phyloP scores from a whole-genome alignment of 2,888 invertebrate genomes.

The Melipona beecheii region DNA sequence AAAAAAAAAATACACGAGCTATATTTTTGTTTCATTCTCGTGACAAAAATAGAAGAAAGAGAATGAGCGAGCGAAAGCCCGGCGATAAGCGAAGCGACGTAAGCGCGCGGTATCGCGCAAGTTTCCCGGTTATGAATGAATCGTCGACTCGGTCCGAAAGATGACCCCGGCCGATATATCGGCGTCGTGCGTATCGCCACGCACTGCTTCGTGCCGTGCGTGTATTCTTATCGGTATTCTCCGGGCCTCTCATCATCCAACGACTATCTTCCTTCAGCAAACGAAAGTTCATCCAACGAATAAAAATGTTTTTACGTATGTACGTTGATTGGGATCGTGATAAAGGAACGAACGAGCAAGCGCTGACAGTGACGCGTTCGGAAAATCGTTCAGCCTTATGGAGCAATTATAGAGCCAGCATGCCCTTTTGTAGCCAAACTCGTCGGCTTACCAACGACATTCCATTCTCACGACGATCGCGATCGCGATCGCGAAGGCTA shows the following conservation, averaged over 20 bases:
- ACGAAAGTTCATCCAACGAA: neutral
- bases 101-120: slow-evolving; percentile 51
- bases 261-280: slow-evolving; percentile 17
- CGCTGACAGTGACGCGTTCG: slow-evolving; percentile 51
- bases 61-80: neutral
- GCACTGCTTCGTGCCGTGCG: slow-evolving; percentile 44
- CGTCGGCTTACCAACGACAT: slow-evolving; percentile 70
- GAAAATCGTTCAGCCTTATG: slow-evolving; percentile 67
- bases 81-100: slow-evolving; percentile 46
- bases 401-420: slow-evolving; percentile 63
- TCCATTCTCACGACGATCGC: slow-evolving; percentile 72
- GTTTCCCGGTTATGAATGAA: slow-evolving; percentile 65
- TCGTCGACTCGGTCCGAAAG: slow-evolving; percentile 51
- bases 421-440: slow-evolving; percentile 71
- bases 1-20: too few species aligned
- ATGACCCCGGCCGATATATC: slow-evolving; percentile 59
- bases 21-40: slow-evolving; percentile 8
- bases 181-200: slow-evolving; percentile 51
- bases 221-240: slow-evolving; percentile 48
- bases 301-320: slow-evolving; percentile 4
- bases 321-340: slow-evolving; percentile 17
- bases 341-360: slow-evolving; percentile 18
- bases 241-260: slow-evolving; percentile 9
- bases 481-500: slow-evolving; percentile 62
- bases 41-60: neutral